A percentile compares a stretch with the other conserved stretches of the same genome.
Conservation (phyloP, 2,888 invertebrate genomes). For the Drosophila aldrichi region DNA sequence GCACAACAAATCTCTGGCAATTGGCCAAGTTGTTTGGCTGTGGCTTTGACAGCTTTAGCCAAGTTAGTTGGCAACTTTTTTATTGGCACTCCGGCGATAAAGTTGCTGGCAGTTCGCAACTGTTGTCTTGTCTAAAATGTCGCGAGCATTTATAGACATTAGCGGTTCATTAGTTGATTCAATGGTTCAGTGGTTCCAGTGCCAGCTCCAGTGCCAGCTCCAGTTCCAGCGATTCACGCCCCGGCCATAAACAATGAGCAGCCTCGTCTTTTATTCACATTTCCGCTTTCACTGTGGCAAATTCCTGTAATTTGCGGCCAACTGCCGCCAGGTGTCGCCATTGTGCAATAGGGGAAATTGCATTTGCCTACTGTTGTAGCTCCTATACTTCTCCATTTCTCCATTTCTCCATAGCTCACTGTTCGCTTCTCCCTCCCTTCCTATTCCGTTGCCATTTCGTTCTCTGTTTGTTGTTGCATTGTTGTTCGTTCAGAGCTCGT, state of each 20-base stretch:
- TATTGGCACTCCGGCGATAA: constrained; percentile 22
- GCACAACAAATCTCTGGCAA: constrained; percentile 39
- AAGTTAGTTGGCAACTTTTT: constrained; percentile 30
- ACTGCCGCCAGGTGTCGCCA: constrained; percentile 69
- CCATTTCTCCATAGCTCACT: background rate
- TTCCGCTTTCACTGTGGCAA: constrained; percentile 50
- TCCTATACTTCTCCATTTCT: constrained; percentile 14
- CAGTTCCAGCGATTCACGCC: constrained; percentile 11
- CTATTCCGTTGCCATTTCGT: background rate
- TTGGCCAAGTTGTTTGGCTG: constrained; percentile 44
- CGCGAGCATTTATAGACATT: constrained; percentile 32
- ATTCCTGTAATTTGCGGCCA: constrained; percentile 65
- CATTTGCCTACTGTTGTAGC: constrained; percentile 42
- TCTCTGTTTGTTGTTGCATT: constrained; percentile 9
- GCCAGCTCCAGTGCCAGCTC: background rate
- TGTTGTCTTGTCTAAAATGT: constrained; percentile 10
- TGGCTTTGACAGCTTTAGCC: constrained; percentile 28
- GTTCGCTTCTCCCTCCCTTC: background rate
- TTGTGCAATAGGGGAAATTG: constrained; percentile 58
- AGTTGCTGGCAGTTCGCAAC: constrained; percentile 27
- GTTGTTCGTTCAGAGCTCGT: constrained; percentile 9
- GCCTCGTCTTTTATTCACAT: constrained; percentile 32
- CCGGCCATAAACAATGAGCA: constrained; percentile 37
- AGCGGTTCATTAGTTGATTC: constrained; percentile 57
- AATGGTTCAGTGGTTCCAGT: constrained; percentile 28